Evolutionary conservation across 2,113 vertebrate genomes (phyloP).

Genomic region (Desmodus rotundus): DNA sequence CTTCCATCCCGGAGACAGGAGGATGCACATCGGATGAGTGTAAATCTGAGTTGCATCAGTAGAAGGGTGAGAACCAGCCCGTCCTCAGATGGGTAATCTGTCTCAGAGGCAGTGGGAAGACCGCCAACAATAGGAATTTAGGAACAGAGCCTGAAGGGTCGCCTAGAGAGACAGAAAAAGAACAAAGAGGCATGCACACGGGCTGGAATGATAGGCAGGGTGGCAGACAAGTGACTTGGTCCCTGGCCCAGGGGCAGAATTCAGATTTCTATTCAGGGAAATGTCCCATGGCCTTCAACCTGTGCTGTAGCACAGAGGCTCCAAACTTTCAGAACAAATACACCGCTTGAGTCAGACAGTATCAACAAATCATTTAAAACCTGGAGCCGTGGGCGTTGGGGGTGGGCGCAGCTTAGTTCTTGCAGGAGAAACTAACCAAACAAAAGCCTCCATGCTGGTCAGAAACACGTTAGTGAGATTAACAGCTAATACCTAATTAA

Average conservation of each 20-base stretch:
- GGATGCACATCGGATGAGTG: conserved; percentile 75
- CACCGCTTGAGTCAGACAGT: neutral
- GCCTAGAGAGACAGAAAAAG: conserved; percentile 38
- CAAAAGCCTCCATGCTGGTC: conserved; percentile 33
- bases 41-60: conserved; percentile 73
- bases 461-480: conserved; percentile 57
- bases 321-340: neutral
- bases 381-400: neutral
- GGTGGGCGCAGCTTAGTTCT: conserved; percentile 19
- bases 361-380: conserved; percentile 61
- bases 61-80: conserved; percentile 68
- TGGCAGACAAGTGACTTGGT: neutral
- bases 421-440: conserved; percentile 51
- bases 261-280: neutral
- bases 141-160: conserved; percentile 45
- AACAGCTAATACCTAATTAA: conserved; percentile 51
- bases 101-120: conserved; percentile 67
- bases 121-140: conserved; percentile 49
- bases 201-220: neutral
- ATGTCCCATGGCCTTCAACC: neutral
- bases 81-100: conserved; percentile 66
- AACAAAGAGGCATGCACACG: conserved; percentile 12
- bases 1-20: conserved; percentile 65
- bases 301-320: neutral
- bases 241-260: neutral